Conservation (phyloP, 2,888 invertebrate genomes). For the Cerastis rubricosa region DNA sequence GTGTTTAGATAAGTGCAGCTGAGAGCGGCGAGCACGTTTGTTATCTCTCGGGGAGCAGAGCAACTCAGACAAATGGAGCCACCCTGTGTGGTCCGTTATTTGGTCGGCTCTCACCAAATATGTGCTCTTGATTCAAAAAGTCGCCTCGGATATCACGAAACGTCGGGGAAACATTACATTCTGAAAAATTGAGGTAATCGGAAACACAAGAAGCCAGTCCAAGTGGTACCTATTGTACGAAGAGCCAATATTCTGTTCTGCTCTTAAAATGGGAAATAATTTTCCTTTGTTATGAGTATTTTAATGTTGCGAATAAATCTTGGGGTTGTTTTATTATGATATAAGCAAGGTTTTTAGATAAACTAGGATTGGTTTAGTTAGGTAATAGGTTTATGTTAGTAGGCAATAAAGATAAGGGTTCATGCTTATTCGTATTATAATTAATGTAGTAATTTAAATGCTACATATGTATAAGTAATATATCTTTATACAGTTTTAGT, state of each 20-base stretch:
- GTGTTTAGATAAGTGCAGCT: conserved; percentile 90
- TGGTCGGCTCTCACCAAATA: conserved; percentile 84
- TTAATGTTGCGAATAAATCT: conserved; percentile 28
- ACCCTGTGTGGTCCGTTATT: conserved; percentile 89
- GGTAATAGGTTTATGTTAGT: conserved; percentile 31
- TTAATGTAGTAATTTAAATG: background rate
- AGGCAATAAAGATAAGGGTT: conserved; percentile 6
- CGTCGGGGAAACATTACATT: conserved; percentile 61
- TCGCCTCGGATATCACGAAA: conserved; percentile 68
- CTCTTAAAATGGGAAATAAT: conserved; percentile 32
- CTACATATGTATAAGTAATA: background rate
- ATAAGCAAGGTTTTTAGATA: conserved; percentile 25
- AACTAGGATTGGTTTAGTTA: conserved; percentile 7
- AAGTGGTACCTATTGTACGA: conserved; percentile 28
- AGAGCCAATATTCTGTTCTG: conserved; percentile 43
- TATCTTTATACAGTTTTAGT: background rate
- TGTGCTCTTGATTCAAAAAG: conserved; percentile 79
- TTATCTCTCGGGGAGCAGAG: conserved; percentile 87
- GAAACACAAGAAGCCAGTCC: conserved; percentile 57
- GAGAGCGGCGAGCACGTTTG: conserved; percentile 87
- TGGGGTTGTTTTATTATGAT: conserved; percentile 15
- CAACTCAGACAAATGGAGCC: conserved; percentile 87
- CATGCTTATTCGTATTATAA: conserved; percentile 31
- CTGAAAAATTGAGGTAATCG: conserved; percentile 64
- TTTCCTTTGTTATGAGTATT: conserved; percentile 26